A percentile compares a stretch with the other conserved stretches of the same genome.
These are phyloP conservation scores for Lasioglossum figueresi DNA, from an alignment of 2,888 invertebrate species.

Conservation along the genomic window DNA sequence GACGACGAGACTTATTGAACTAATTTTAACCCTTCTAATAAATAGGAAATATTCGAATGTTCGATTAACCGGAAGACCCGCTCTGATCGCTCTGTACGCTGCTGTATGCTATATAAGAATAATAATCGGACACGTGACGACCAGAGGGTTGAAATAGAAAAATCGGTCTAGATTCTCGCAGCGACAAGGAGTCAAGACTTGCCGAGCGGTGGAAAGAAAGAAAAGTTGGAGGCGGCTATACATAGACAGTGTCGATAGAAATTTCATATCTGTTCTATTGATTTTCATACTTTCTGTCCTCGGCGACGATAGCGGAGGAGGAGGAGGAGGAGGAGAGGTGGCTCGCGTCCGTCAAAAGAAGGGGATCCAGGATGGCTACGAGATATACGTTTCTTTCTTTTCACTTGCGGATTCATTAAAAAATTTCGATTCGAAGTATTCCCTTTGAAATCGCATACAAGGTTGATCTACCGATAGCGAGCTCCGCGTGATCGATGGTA, in stretches of 20 bases:
- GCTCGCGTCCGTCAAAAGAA: background rate
- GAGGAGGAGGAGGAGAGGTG: background rate
- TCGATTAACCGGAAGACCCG: background rate
- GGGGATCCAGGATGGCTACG: slow-evolving; percentile 9
- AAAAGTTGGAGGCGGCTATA: background rate
- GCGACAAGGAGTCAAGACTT: background rate
- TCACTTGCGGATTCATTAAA: slow-evolving; percentile 49
- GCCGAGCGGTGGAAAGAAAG: background rate
- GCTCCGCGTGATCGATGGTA: slow-evolving; percentile 54
- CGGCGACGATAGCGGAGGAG: background rate
- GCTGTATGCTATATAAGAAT: background rate
- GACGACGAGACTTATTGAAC: background rate
- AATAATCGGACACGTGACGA: background rate
- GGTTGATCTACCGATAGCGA: slow-evolving; percentile 44
- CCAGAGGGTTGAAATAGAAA: background rate
- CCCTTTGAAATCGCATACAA: slow-evolving; percentile 49
- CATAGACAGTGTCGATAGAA: background rate
- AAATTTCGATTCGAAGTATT: slow-evolving; percentile 46
- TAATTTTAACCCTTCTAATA: background rate
- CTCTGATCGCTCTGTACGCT: rapidly evolving
- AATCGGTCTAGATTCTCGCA: background rate
- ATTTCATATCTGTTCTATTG: slow-evolving; percentile 31
- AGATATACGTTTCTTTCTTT: slow-evolving; percentile 13
- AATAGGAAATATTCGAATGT: background rate
- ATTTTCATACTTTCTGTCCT: background rate